Percentiles rank a stretch among this genome's conserved stretches.
phyloP scores from a whole-genome alignment of 92 coral and sea anemone species.

The Phenganax subtilis region DNA sequence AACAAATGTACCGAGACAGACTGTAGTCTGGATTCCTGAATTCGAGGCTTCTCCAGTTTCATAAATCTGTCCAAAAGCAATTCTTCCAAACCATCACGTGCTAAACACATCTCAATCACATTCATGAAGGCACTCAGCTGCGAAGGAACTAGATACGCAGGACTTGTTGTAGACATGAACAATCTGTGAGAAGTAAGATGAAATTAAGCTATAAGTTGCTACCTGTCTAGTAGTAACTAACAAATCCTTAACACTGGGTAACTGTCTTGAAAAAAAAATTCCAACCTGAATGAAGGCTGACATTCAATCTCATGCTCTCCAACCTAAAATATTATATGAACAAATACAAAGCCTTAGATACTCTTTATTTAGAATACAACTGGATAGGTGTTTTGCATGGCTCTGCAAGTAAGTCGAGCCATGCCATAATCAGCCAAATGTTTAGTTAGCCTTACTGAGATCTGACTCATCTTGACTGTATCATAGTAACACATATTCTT shows the following conservation, averaged over 20 bases:
- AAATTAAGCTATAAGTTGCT: background rate
- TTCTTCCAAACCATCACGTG: conserved; percentile 97
- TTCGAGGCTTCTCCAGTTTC: conserved; percentile 90
- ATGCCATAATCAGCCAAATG: too few species aligned
- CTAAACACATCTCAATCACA: conserved; percentile 85
- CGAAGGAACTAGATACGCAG: conserved; percentile 72
- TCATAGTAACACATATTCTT: background rate
- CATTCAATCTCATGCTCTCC: conserved; percentile 98
- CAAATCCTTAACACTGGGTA: background rate
- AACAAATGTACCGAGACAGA: conserved; percentile 64
- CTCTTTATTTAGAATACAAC: too few species aligned
- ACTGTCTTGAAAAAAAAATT: background rate
- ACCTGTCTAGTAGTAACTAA: too few species aligned
- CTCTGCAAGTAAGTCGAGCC: too few species aligned
- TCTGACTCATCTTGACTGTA: too few species aligned
- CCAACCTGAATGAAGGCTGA: conserved; percentile 91
- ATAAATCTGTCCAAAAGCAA: conserved; percentile 88
- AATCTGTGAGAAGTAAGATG: conserved; percentile 48
- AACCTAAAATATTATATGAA: conserved; percentile 45
- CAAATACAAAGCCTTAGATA: too few species aligned
- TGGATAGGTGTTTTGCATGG: too few species aligned
- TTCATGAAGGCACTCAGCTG: conserved; percentile 77
- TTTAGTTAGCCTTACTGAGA: too few species aligned
- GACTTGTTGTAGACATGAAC: conserved; percentile 79
- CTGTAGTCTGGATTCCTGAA: conserved; percentile 90